Percentiles rank a stretch among this genome's conserved stretches.
phyloP scores from a whole-genome alignment of 2,797 vertebrate species.

The Bothrops alternatus region DNA sequence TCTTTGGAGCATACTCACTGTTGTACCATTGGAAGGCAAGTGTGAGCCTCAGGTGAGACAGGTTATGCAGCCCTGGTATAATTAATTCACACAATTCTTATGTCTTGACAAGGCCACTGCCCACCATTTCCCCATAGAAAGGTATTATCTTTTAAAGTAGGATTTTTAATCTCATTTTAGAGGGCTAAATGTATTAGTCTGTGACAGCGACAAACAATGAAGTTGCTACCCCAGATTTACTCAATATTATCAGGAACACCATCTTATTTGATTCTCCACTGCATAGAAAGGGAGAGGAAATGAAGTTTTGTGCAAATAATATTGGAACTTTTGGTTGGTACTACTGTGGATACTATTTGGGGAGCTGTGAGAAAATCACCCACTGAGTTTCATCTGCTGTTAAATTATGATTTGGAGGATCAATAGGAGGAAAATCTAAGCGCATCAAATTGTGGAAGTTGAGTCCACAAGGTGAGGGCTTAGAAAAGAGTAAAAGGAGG shows the following conservation, averaged over 20 bases:
- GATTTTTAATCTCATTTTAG: background rate
- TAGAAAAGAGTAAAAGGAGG: background rate
- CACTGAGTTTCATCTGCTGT: background rate
- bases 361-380: background rate
- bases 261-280: background rate
- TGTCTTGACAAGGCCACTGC: background rate
- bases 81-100: background rate
- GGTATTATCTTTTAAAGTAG: background rate
- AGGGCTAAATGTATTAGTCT: background rate
- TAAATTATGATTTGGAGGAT: background rate
- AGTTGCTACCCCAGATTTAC: background rate
- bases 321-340: background rate
- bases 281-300: background rate
- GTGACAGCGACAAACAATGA: background rate
- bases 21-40: background rate
- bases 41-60: background rate
- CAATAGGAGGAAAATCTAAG: background rate
- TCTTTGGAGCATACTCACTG: background rate
- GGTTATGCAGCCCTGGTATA: background rate
- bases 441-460: background rate
- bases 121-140: background rate
- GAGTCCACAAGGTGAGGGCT: background rate
- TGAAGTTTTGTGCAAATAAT: background rate
- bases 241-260: background rate
- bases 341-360: background rate